Evolutionary conservation across 1,140 invertebrate species (phyloP).

Genomic region (Drosophila sp.): DNA sequence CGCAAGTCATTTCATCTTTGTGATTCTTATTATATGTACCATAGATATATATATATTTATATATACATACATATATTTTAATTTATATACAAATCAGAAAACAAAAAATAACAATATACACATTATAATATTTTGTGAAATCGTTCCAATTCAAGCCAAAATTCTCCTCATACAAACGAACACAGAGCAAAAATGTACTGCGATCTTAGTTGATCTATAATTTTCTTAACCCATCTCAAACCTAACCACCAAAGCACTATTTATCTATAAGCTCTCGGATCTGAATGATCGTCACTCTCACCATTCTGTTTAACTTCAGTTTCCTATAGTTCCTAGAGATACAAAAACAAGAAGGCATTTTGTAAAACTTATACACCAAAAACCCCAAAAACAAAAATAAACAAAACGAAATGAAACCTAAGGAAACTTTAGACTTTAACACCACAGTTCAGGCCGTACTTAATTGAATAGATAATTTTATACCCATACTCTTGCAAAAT

Average conservation of each 20-base stretch:
- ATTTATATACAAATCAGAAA: not conserved
- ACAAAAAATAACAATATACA: not conserved
- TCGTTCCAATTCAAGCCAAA: not conserved
- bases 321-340: slow-evolving; percentile 12
- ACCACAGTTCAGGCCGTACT: not conserved
- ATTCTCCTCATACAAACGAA: slow-evolving; percentile 5
- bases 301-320: slow-evolving; percentile 2
- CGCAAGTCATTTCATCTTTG: slow-evolving; percentile 71
- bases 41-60: slow-evolving; percentile 28
- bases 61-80: slow-evolving; percentile 12
- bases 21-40: slow-evolving; percentile 57
- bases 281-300: slow-evolving; percentile 2
- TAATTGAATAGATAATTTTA: not conserved
- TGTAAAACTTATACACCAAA: slow-evolving; percentile 3
- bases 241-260: slow-evolving; percentile 19
- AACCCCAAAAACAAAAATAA: not conserved
- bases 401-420: too few species aligned
- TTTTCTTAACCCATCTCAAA: slow-evolving; percentile 18
- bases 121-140: not conserved
- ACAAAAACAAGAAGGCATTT: not conserved
- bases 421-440: not conserved
- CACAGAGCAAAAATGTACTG: slow-evolving; percentile 8
- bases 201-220: slow-evolving; percentile 10
- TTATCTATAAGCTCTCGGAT: slow-evolving; percentile 7
- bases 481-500: not conserved